phyloP scores from a whole-genome alignment of 2,113 vertebrate species.

The Columba livia region DNA sequence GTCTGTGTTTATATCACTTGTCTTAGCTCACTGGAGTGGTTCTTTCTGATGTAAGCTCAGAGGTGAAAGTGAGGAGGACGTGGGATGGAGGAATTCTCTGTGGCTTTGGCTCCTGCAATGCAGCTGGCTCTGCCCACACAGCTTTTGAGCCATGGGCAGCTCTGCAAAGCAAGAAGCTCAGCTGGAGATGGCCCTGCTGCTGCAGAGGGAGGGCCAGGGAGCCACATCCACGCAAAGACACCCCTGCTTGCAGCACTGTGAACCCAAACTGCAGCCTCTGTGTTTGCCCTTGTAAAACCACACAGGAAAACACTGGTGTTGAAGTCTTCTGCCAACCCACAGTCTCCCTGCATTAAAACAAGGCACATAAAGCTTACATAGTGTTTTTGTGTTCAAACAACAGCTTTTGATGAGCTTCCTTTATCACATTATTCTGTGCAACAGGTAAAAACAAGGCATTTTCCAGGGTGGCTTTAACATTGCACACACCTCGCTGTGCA shows the following conservation, averaged over 20 bases:
- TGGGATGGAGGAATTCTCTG: neutral
- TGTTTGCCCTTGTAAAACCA: neutral
- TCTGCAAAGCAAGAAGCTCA: neutral
- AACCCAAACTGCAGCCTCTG: neutral
- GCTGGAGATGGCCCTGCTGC: neutral
- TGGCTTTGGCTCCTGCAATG: neutral
- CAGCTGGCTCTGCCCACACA: neutral
- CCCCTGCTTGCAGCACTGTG: neutral
- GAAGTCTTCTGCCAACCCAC: neutral
- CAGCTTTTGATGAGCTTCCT: neutral
- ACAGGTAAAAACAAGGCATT: neutral
- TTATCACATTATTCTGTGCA: neutral
- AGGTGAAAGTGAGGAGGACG: neutral
- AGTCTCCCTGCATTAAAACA: neutral
- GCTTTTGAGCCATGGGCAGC: neutral
- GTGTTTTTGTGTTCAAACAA: neutral
- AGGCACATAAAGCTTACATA: neutral
- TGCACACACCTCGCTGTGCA: too few relatives aligned
- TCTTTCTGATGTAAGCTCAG: neutral
- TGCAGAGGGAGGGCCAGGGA: neutral
- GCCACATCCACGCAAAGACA: neutral
- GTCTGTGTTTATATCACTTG: fast-evolving
- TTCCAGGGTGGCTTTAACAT: neutral
- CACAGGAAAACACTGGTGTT: neutral
- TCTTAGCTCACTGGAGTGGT: neutral